Percentiles rank a stretch among this genome's conserved stretches.
Conservation (phyloP, 2,113 vertebrate species). For the Notiomystis cincta region DNA sequence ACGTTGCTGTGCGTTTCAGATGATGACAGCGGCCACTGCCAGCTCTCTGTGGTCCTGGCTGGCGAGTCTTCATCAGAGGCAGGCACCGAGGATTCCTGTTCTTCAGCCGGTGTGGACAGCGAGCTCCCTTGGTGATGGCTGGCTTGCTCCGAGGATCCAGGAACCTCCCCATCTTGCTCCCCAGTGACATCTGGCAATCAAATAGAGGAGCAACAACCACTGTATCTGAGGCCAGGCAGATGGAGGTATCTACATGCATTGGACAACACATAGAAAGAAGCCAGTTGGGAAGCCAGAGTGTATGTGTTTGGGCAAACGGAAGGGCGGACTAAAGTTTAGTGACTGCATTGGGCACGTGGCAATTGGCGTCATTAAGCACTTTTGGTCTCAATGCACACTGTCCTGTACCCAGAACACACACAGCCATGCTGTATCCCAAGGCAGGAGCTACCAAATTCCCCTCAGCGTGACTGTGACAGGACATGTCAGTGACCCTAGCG, state of each 20-base stretch:
- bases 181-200: constrained; percentile 76
- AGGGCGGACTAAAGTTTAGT: constrained; percentile 62
- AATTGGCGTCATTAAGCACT: constrained; percentile 10
- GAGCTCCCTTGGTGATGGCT: constrained; percentile 69
- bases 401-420: constrained; percentile 71
- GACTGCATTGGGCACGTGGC: constrained; percentile 49
- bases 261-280: constrained; percentile 76
- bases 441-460: constrained; percentile 59
- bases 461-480: constrained; percentile 66
- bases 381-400: constrained; percentile 46
- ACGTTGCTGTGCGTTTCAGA: constrained; percentile 73
- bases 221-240: constrained; percentile 75
- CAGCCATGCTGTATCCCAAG: constrained; percentile 70
- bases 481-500: constrained; percentile 68
- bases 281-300: constrained; percentile 73
- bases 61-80: constrained; percentile 71
- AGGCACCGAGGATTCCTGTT: constrained; percentile 71
- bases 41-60: constrained; percentile 72
- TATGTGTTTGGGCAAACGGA: constrained; percentile 71
- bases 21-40: constrained; percentile 71
- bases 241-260: constrained; percentile 75
- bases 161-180: constrained; percentile 74
- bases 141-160: constrained; percentile 71
- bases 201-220: constrained; percentile 77
- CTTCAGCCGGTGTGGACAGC: constrained; percentile 68